Conservation (phyloP, 2,888 invertebrate genomes). For the Lydus trimaculatus region DNA sequence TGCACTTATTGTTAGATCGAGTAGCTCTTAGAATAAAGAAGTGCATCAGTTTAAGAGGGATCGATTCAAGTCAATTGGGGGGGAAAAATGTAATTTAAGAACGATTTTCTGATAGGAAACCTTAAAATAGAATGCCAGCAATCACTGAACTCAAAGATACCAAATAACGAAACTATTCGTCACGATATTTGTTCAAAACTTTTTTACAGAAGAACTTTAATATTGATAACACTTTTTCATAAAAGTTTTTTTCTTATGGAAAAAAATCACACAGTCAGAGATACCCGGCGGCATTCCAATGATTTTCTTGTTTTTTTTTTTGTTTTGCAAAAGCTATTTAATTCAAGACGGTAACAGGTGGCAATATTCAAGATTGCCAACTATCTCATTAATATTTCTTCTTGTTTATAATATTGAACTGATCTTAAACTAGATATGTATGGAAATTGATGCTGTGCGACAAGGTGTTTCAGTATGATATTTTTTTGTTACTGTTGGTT, state of each 20-base stretch:
- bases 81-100: background rate
- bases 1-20: background rate
- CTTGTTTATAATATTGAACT: background rate
- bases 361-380: background rate
- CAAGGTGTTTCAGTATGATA: background rate
- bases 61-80: background rate
- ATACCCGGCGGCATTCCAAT: background rate
- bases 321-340: background rate
- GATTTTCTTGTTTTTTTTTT: background rate
- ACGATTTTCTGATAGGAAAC: background rate
- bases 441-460: constrained; percentile 1
- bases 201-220: background rate
- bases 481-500: constrained; percentile 8
- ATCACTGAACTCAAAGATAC: too few species aligned
- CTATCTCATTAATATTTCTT: background rate
- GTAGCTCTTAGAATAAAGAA: background rate
- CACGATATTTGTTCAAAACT: background rate
- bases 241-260: background rate
- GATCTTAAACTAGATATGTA: constrained; percentile 10
- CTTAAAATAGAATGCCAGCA: too few species aligned
- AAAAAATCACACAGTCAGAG: background rate
- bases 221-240: background rate
- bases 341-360: background rate
- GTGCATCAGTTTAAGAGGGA: background rate
- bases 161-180: background rate